These are phyloP conservation scores for Eulemur coronatus DNA, from an alignment of 2,797 vertebrate genomes.

Conservation along the genomic window DNA sequence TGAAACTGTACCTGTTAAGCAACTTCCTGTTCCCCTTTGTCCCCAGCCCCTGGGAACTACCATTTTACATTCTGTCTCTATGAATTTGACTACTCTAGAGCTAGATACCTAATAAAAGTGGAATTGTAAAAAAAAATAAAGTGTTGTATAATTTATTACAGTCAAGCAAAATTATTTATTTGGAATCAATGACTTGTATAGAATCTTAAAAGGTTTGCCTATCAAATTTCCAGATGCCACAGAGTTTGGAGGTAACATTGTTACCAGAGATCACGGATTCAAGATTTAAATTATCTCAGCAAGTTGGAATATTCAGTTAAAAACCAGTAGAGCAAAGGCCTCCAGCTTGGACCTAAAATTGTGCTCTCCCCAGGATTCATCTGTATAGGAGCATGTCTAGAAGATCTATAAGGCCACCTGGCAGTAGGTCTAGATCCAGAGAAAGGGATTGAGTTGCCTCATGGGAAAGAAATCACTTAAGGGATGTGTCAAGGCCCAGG, in stretches of 20 bases:
- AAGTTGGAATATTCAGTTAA: neutral
- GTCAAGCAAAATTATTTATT: neutral
- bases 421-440: neutral
- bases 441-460: neutral
- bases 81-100: neutral
- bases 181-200: neutral
- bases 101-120: neutral
- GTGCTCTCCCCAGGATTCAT: neutral
- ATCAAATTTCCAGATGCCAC: neutral
- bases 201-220: neutral
- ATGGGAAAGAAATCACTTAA: neutral
- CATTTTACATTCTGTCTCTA: neutral
- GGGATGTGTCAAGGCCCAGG: neutral
- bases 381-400: neutral
- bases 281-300: neutral
- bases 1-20: neutral
- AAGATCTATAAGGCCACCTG: neutral
- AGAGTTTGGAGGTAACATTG: neutral
- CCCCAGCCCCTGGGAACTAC: neutral
- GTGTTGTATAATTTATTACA: neutral
- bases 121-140: neutral
- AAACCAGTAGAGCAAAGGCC: neutral
- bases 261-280: neutral
- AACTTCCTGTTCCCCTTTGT: neutral
- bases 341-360: neutral